Evolutionary conservation across 2,797 vertebrate genomes (phyloP), one percentile per base, ranked within the genome.

Genomic region (Sarcophilus harrisii): DNA sequence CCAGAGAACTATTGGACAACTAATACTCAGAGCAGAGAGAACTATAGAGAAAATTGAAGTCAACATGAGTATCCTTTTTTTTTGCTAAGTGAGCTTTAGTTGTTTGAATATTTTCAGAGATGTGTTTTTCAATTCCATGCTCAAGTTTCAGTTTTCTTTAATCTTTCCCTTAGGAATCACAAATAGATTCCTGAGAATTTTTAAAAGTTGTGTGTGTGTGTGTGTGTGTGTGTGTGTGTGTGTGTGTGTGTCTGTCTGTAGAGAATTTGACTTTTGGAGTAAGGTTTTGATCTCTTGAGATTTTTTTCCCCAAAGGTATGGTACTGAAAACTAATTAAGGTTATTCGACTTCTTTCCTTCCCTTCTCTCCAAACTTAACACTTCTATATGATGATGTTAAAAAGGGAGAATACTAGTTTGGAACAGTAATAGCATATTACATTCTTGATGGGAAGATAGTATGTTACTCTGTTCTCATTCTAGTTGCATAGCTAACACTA

Each of bases 81-180:
- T 95, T 92, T 49, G 91, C 3, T 1, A 95, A 66, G 96, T 27
- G 4, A 94, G 91, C 45, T 96, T 94, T 94, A 52, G 93, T 95
- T 94, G 49, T 45, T 95, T 98, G 97, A 95, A 57, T 55, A 66
- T 96, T 98, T 97, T 81, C 87, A 92, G 29, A 91, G 8, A 94
- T 92, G 90, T 92, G 27, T 12, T 73, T 1, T 66, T 73, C 57
- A 91, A 38, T 93, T 91, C 57, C 87, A n/a, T 90, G 12, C 60
- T 97, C 54, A 95, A 97, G 3, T 55, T 92, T 91, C 58, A 59
- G 91, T 73, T 92, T 32, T 16, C 57, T 91, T 59, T 32, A 60
- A 92, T 58, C 90, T 93, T 95, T 57, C 57, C 32, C 10, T 90
- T 92, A 97, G 96, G 95, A 94, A 87, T 96, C 91, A 92, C 49